These are phyloP conservation scores for Gallinago solitaria DNA, from an alignment of 2,797 vertebrate genomes.

Conservation along the genomic window DNA sequence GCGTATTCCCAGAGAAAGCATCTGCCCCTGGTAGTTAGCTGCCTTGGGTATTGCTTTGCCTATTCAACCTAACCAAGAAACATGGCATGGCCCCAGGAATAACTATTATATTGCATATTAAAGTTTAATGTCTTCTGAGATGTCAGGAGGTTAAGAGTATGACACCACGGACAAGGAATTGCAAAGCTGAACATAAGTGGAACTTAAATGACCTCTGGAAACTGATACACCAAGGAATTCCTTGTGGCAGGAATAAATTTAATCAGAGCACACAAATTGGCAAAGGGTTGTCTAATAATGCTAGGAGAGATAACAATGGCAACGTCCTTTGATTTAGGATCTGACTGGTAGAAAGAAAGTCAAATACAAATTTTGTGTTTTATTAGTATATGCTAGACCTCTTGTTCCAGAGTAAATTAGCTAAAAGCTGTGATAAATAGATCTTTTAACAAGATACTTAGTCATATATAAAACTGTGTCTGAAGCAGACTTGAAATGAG, in stretches of 20 bases:
- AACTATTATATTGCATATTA: neutral
- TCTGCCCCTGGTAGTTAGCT: neutral
- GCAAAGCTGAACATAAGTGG: neutral
- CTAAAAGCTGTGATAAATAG: neutral
- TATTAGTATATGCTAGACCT: neutral
- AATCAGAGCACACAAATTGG: neutral
- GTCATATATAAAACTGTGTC: neutral
- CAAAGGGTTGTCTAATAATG: neutral
- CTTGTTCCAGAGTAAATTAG: neutral
- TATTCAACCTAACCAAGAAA: neutral
- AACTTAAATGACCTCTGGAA: neutral
- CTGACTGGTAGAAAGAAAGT: neutral
- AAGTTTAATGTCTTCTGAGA: constrained; percentile 15
- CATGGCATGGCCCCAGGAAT: neutral
- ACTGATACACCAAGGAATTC: neutral
- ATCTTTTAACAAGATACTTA: neutral
- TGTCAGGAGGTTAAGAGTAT: neutral
- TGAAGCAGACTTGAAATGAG: neutral
- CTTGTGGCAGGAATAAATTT: neutral
- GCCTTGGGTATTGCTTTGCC: neutral
- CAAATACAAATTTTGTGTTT: neutral
- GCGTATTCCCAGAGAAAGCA: neutral
- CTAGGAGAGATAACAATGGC: neutral
- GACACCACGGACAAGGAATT: neutral
- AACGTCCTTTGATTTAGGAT: neutral